Conservation (phyloP, 2,888 invertebrate species). For the Lottia scabra region DNA sequence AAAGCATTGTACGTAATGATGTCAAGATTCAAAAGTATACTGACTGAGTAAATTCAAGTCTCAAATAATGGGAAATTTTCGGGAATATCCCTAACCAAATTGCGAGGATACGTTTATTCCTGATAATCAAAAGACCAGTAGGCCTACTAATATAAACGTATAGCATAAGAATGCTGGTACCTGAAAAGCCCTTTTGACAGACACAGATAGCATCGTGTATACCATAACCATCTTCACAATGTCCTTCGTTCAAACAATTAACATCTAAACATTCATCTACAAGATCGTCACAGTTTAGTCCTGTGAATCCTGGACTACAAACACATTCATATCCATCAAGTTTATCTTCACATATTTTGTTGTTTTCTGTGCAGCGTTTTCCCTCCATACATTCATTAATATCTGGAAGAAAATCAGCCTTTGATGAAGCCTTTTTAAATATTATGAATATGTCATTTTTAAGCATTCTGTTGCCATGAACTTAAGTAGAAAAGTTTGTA, state of each 20-base stretch:
- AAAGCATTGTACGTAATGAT: too few relatives aligned
- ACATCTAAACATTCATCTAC: slow-evolving; percentile 21
- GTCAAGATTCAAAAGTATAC: too few relatives aligned
- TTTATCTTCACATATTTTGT: slow-evolving; percentile 22
- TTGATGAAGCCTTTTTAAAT: too few relatives aligned
- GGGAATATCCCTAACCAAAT: too few relatives aligned
- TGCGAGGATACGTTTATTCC: too few relatives aligned
- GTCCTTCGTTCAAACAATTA: slow-evolving; percentile 1
- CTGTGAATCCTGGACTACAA: slow-evolving; percentile 28
- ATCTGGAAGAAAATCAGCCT: slow-evolving; percentile 19
- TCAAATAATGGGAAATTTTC: too few relatives aligned
- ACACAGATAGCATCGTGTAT: slow-evolving; percentile 5
- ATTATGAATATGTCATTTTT: too few relatives aligned
- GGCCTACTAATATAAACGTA: too few relatives aligned
- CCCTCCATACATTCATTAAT: slow-evolving; percentile 30
- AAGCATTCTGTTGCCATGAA: too few relatives aligned
- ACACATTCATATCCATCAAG: slow-evolving; percentile 23
- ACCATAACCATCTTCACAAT: slow-evolving; percentile 13
- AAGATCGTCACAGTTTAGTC: slow-evolving; percentile 21
- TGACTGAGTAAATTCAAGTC: too few relatives aligned
- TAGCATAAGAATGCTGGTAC: neutral
- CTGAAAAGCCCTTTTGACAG: slow-evolving; percentile 13
- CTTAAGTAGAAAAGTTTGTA: too few relatives aligned
- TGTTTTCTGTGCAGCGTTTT: slow-evolving; percentile 14
- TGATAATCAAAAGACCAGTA: too few relatives aligned